Conservation (phyloP, 2,797 vertebrate species). For the Myotis planiceps region DNA sequence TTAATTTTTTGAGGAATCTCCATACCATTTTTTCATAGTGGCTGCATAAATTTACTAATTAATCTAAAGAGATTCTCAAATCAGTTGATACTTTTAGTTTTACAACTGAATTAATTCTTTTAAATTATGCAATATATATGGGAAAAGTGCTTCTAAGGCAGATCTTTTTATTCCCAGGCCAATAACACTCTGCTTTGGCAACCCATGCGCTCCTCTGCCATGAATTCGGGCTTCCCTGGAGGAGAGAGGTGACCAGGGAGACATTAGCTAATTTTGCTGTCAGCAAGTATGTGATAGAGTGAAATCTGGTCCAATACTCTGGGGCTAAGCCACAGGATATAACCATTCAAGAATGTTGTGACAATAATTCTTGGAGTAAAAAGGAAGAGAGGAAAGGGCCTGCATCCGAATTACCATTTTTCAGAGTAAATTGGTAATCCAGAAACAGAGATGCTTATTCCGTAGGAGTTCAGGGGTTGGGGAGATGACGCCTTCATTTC, state of each 20-base stretch:
- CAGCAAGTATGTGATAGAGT: background rate
- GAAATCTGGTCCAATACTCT: background rate
- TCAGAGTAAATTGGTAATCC: background rate
- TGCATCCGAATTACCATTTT: background rate
- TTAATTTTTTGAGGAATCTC: background rate
- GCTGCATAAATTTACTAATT: background rate
- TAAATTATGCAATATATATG: background rate
- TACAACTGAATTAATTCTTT: background rate
- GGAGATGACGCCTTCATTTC: background rate
- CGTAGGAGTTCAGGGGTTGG: background rate
- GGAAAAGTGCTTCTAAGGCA: background rate
- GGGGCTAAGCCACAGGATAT: conserved; percentile 18
- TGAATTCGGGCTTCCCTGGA: background rate
- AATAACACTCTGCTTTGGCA: background rate
- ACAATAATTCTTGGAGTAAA: background rate
- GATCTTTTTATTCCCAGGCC: background rate
- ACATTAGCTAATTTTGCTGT: conserved; percentile 39
- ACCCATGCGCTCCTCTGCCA: background rate
- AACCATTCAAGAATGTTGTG: background rate
- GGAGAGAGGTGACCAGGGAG: background rate
- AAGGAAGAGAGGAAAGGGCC: background rate
- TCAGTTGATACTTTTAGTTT: background rate
- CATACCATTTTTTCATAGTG: background rate
- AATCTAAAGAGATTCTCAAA: background rate
- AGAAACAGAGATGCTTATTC: background rate